Evolutionary conservation across 2,113 vertebrate species (phyloP).

Genomic region (Myrmecobius fasciatus): DNA sequence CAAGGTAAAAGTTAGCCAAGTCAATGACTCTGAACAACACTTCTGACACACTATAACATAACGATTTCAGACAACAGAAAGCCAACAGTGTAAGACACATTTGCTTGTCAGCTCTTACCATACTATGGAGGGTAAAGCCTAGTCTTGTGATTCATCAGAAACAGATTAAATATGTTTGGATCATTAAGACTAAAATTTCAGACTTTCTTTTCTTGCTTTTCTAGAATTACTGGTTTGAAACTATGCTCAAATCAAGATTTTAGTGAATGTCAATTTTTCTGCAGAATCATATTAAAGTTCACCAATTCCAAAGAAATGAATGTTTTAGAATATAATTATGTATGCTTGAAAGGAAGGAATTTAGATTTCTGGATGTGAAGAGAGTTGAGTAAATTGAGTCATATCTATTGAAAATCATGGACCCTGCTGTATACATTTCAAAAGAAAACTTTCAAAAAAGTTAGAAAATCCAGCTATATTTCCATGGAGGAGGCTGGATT

Average conservation of each 20-base stretch:
- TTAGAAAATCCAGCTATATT: background rate
- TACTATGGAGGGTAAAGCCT: slow-evolving; percentile 24
- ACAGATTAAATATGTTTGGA: slow-evolving; percentile 10
- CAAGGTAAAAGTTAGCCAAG: slow-evolving; percentile 63
- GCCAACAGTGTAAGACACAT: background rate
- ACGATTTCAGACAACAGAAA: slow-evolving; percentile 52
- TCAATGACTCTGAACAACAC: slow-evolving; percentile 63
- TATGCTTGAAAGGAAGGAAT: background rate
- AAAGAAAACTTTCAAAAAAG: background rate
- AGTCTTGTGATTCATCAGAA: slow-evolving; percentile 45
- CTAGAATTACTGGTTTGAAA: background rate
- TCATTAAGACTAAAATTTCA: slow-evolving; percentile 17
- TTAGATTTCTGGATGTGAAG: slow-evolving; percentile 8
- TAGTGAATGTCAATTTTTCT: background rate
- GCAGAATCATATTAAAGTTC: background rate
- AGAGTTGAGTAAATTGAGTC: background rate
- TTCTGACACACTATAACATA: slow-evolving; percentile 61
- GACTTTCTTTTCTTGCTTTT: slow-evolving; percentile 41
- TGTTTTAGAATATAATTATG: slow-evolving; percentile 5
- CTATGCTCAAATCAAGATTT: slow-evolving; percentile 4
- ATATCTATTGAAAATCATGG: background rate
- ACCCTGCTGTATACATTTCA: background rate
- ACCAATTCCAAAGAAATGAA: slow-evolving; percentile 8
- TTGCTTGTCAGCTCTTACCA: slow-evolving; percentile 46
- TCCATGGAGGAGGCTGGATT: background rate